Conservation (phyloP, 2,797 vertebrate genomes). For the Steatocranus sp. region DNA sequence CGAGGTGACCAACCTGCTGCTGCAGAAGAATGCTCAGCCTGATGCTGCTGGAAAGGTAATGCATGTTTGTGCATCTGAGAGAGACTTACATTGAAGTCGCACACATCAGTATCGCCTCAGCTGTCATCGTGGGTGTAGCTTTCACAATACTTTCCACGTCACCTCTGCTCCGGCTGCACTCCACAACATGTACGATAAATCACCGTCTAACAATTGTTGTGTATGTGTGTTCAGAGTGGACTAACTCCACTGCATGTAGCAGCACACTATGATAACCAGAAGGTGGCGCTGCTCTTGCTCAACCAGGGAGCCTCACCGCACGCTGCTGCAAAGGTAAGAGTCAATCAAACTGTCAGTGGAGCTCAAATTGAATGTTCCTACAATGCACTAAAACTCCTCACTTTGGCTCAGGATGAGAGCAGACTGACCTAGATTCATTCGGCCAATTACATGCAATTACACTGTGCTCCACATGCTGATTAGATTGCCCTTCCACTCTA, state of each 20-base stretch:
- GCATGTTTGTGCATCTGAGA: background rate
- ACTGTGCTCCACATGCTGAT: background rate
- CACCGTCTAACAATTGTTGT: constrained; percentile 17
- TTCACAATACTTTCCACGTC: background rate
- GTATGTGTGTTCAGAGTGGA: constrained; percentile 86
- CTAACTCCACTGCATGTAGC: constrained; percentile 99
- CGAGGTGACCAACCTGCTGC: constrained; percentile 91
- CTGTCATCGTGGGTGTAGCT: background rate
- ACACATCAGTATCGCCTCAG: background rate
- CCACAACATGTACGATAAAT: background rate
- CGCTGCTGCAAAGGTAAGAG: constrained; percentile 91
- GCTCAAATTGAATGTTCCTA: background rate
- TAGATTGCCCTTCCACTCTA: background rate
- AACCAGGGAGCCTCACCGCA: constrained; percentile 97
- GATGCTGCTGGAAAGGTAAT: constrained; percentile 94
- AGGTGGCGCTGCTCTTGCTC: constrained; percentile 96
- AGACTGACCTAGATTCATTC: constrained; percentile 59
- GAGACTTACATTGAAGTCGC: background rate
- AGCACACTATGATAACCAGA: constrained; percentile 99
- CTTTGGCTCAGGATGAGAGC: constrained; percentile 23
- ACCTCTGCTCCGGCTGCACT: background rate
- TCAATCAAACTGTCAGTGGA: background rate
- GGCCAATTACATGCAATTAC: constrained; percentile 17
- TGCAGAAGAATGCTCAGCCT: constrained; percentile 89
- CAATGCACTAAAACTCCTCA: background rate